Evolutionary conservation across 2,888 invertebrate genomes (phyloP).

Genomic region (Rhyacophila evoluta): DNA sequence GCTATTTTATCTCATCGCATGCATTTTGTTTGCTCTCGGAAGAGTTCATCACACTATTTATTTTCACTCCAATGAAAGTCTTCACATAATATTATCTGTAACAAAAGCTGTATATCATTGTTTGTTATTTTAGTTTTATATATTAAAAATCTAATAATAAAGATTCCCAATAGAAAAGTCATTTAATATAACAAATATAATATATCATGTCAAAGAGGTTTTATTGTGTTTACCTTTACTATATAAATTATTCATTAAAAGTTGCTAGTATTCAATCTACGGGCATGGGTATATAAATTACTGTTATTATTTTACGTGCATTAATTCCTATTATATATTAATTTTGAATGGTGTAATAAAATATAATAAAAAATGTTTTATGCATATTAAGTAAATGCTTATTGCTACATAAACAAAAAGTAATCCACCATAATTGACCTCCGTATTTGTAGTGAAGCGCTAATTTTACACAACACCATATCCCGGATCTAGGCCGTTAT

Average conservation of each 20-base stretch:
- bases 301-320: not conserved
- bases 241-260: no score
- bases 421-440: slow-evolving; percentile 13
- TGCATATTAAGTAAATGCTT: not conserved
- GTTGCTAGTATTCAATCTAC: no score
- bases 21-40: not conserved
- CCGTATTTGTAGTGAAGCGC: slow-evolving; percentile 14
- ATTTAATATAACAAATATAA: no score
- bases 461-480: slow-evolving; percentile 12
- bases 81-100: not conserved
- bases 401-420: slow-evolving; percentile 7
- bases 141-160: no score
- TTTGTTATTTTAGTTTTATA: not conserved
- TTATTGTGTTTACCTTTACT: no score
- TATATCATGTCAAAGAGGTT: no score
- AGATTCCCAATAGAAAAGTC: no score
- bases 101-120: not conserved
- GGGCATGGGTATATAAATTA: not conserved
- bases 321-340: not conserved
- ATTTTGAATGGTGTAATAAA: not conserved
- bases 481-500: slow-evolving; percentile 21
- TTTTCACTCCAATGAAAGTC: slow-evolving; percentile 16
- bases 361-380: not conserved
- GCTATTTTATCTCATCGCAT: not conserved
- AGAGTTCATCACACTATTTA: slow-evolving; percentile 4